phyloP scores from a whole-genome alignment of 2,888 invertebrate species.

The Watsonalla binaria region DNA sequence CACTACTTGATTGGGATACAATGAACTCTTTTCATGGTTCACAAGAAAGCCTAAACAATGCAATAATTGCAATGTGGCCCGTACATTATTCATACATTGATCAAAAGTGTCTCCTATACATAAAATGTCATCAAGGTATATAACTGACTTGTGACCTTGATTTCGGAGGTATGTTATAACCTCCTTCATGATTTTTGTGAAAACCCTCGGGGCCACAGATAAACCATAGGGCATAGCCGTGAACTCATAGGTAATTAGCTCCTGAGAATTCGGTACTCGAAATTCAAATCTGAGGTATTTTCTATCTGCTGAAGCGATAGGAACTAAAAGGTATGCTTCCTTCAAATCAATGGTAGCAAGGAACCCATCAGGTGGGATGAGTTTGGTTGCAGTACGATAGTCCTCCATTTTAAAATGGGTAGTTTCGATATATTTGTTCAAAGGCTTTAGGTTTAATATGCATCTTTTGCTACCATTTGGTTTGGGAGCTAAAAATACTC shows the following conservation, averaged over 20 bases:
- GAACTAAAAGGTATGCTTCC: background rate
- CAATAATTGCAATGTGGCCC: background rate
- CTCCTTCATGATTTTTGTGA: background rate
- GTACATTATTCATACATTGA: background rate
- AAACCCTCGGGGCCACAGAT: constrained; percentile 1
- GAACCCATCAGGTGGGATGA: background rate
- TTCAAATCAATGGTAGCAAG: constrained; percentile 1
- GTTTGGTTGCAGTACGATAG: background rate
- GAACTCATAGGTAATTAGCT: constrained; percentile 3
- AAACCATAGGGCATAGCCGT: constrained; percentile 1
- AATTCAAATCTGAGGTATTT: constrained; percentile 2
- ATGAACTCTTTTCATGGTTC: constrained; percentile 1
- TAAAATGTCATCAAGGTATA: background rate
- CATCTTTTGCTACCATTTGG: constrained; percentile 5
- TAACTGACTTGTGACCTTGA: background rate
- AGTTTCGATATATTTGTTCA: constrained; percentile 7
- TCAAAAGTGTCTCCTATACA: background rate
- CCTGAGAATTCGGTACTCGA: background rate
- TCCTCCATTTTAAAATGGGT: constrained; percentile 2
- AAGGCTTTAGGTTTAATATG: constrained; percentile 10
- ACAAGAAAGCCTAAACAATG: constrained; percentile 9
- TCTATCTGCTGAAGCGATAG: constrained; percentile 2
- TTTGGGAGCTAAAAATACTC: constrained; percentile 6
- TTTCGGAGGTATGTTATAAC: background rate
- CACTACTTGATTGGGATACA: background rate